Evolutionary conservation across 1,140 invertebrate species (phyloP), one percentile per base, ranked within the genome.

Genomic region (Apolygus lucorum): DNA sequence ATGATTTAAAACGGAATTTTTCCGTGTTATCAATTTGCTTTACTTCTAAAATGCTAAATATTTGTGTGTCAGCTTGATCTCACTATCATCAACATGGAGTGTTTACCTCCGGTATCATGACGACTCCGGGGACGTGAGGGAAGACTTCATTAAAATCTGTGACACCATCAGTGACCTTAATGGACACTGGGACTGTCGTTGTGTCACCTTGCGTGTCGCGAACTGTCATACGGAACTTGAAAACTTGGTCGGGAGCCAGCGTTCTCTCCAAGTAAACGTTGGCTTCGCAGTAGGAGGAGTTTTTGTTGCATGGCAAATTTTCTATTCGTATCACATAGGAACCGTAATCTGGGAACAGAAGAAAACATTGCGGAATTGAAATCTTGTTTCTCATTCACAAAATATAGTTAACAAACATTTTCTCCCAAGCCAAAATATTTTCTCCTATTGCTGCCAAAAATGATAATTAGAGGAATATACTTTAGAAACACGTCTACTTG

Each of bases 281-380:
- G 14, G 90, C 90, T 77, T 91, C 88, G 78, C 90, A 92, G 68
- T 90, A 86, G 25, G 89, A 90, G 79, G 91, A 89, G 80, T 91
- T 91, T 66, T 87, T 83, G 21, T 86, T 88, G 80, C 91, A 93
- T 42, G 90, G 89, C 25, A 92, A 82, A 73, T 87, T 86, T 78
- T 91, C 88, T 67, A 92, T 83, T 73, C 85, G 83, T 49, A 92
- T 86, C 74, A 89, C 85, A 34, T 76, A 76, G 25, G 75, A 76
- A 13, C 76, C 76, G 49, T 74, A 76, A 71, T 76, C 76, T 76
- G 69, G 2, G 74, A 74, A 34, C 17, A 42, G 4, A 17, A 42
- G n/a, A n/a, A n/a, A n/a, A n/a, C n/a, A n/a, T n/a, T n/a, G n/a
- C n/a, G n/a, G n/a, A n/a, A n/a, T n/a, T n/a, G n/a, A n/a, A n/a